Base-by-base conservation (phyloP, 2,113 vertebrate species). In the Carollia perspicillata region DNA sequence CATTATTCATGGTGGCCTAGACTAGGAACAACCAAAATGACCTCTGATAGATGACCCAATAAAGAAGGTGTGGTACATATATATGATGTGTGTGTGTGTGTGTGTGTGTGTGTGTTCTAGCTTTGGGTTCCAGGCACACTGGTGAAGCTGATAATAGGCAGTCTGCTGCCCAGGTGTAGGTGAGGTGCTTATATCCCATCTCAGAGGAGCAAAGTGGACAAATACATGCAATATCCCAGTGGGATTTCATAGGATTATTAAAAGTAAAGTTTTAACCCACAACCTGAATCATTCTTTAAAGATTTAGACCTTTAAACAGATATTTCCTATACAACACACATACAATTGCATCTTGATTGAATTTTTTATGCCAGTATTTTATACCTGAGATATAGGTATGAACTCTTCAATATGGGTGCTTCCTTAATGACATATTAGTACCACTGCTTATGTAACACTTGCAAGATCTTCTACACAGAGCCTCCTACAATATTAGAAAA, bases 171-270 rank as follows among this genome's bases (percentile, higher is more conserved):
- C 8, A 89, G 17, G 26, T 37, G 5, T 35, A 53, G 37, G 17
- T 65, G 18, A 78, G 35, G 37, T 6, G 4, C 26, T 28, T 83
- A 44, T 51, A 71, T 58, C 33, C 16, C 5, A 10, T 60, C 47
- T 81, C 47, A 13, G 14, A 89, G 30, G 66, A 79, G 80, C 37
- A 71, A 49, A 74, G 66, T 8, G 66, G 77, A 93, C 11, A 93
- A 49, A 37, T 55, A 55, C 26, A 66, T 35, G 0, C 1, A n/a
- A 71, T 71, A 26, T 51, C 28, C 17, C 10, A 8, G 1, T 35
- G 71, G 90, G 26, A 88, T n/a, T 88, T 75, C 75, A 16, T 47
- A 30, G 65, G 20, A 10, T 85, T 84, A 88, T 85, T 96, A 89
- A 65, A 60, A 72, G 60, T 8, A 75, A 47, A 80, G n/a, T 63